Base-by-base conservation (phyloP, 2,888 invertebrate species). In the Amaurobius ferox region DNA sequence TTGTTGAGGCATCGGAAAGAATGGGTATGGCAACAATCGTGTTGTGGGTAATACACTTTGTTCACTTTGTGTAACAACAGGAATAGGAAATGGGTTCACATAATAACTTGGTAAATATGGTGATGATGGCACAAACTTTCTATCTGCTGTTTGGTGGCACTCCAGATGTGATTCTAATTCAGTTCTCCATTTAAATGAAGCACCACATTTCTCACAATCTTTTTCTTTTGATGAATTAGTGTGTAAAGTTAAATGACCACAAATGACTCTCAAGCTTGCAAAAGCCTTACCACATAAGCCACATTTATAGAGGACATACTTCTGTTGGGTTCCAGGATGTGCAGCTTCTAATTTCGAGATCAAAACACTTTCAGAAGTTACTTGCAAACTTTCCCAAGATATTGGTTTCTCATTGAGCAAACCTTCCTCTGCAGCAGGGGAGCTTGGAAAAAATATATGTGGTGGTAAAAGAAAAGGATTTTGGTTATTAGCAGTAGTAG, bases 181-280 rank as follows among this genome's bases (percentile, higher is more conserved):
- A 39, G 77, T 78, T 48, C 86, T 74, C 88, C 88, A 89, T 40
- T 88, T 89, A 71, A 89, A 89, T 40, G 86, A 87, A 9, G 89
- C 89, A 19, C 88, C 88, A 79, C 89, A 89, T 73, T 89, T 89
- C 67, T 88, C 89, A 81, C 89, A 89, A 26, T 76, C 81, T n/a
- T 87, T 79, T 61, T 86, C 88, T 73, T 86, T 85, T 29, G 44
- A 80, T 28, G 81, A 30, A 48, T 78, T 79, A 48, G 81, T 77
- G 67, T 89, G 88, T 11, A 86, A 64, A 55, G 88, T 71, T 66
- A 89, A 71, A 76, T 89, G 89, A 29, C 76, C 72, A 40, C 81
- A 73, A 11, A 89, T 73, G 30, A 85, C 86, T 39, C 87, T 79
- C 32, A 89, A 64, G n/a, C 81, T 83, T n/a, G 89, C 86, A 80